These are phyloP conservation scores for Caenorhabditis latens DNA, from an alignment of 1,140 invertebrate genomes.

Conservation along the genomic window DNA sequence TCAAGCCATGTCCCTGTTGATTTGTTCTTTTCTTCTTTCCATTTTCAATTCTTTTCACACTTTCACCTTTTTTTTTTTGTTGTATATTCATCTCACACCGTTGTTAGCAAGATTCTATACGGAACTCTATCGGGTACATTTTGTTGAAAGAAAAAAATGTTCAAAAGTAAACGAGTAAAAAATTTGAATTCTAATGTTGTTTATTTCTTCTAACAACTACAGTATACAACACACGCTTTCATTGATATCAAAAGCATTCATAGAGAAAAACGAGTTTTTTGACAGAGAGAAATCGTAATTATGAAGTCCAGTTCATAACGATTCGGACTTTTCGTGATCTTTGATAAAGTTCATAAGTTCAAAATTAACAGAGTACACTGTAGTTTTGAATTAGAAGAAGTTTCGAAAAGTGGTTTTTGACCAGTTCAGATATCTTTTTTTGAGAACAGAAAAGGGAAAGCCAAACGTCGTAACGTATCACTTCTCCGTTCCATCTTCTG, in stretches of 20 bases:
- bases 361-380: background rate
- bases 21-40: background rate
- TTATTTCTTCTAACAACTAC: background rate
- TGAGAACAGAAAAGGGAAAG: background rate
- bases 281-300: background rate
- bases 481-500: too few species aligned
- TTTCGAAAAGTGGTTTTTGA: too few species aligned
- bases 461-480: background rate
- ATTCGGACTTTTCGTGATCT: constrained; percentile 41
- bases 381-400: background rate
- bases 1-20: constrained; percentile 17
- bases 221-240: constrained; percentile 24
- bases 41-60: background rate
- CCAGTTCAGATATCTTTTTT: background rate
- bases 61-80: background rate
- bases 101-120: background rate
- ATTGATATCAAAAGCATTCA: background rate
- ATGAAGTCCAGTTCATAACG: background rate
- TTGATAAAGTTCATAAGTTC: constrained; percentile 21
- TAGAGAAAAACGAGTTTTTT: background rate
- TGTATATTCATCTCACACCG: constrained; percentile 27
- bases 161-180: constrained; percentile 44
- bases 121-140: constrained; percentile 41
- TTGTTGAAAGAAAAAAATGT: background rate
- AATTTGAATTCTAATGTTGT: constrained; percentile 1